Evolutionary conservation across 2,113 vertebrate genomes (phyloP), one percentile per base, ranked within the genome.

Genomic region (Guaruba guarouba): DNA sequence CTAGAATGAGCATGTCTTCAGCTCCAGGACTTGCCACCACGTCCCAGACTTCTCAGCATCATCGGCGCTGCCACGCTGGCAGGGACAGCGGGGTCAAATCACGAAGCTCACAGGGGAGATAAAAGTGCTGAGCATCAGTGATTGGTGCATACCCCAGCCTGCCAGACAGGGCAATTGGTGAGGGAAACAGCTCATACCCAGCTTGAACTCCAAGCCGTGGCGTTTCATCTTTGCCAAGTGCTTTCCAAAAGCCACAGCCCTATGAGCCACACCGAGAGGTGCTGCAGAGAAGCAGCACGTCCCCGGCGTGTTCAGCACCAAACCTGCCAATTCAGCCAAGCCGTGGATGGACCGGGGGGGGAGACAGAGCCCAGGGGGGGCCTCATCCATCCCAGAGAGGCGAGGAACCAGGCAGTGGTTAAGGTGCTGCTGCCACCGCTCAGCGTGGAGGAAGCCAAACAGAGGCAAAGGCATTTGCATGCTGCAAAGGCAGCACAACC

Each of bases 331-430:
- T 5, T 16, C 25, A 35, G 61, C 52, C 37, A 11, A 77, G 25
- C 41, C n/a, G 22, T 1, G 3, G 41, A 20, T 17, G 2, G 0
- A 37, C 25, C 23, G 2, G 3, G 1, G 13, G 41, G 43, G 6
- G 28, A 23, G 2, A 2, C 68, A 75, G 54, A 49, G 57, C 15
- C 44, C 61, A 0, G 3, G 19, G 35, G 25, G 22, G 44, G 4
- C 13, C 63, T 18, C 7, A 1, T 41, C 73, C 35, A 13, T 18
- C 80, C 57, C 11, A 4, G 11, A 23, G 55, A 39, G 44, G 8
- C 2, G 15, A 46, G 39, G 55, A n/a, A 39, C 17, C 8, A 11
- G 51, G 61, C 51, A 19, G 44, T 2, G 4, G 29, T 24, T 13
- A 9, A 19, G 52, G 25, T 17, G 71, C 81, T 19, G 66, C 39